phyloP scores from a whole-genome alignment of 2,888 invertebrate genomes.

The Acronicta aceris region DNA sequence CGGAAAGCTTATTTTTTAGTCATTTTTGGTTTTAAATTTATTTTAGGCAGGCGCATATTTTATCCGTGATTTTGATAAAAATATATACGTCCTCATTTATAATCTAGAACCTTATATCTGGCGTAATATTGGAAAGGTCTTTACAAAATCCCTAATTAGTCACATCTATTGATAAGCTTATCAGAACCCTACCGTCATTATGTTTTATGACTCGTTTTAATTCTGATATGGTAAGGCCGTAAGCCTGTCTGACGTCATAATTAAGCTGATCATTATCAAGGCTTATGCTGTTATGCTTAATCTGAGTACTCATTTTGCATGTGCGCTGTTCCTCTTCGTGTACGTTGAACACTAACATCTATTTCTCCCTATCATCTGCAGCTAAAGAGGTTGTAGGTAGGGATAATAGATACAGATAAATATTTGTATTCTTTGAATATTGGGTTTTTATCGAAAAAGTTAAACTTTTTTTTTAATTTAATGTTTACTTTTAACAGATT shows the following conservation, averaged over 20 bases:
- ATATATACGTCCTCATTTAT: too few species aligned
- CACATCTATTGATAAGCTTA: constrained; percentile 44
- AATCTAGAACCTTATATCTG: constrained; percentile 18
- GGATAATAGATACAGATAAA: background rate
- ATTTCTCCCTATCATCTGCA: too few species aligned
- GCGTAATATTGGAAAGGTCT: constrained; percentile 32
- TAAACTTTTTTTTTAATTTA: too few species aligned
- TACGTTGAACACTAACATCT: too few species aligned
- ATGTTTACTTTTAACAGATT: too few species aligned
- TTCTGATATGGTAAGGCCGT: constrained; percentile 27
- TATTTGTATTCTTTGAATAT: background rate
- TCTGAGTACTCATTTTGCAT: constrained; percentile 24
- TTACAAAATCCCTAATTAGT: constrained; percentile 43
- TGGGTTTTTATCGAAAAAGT: too few species aligned
- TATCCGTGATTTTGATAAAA: too few species aligned
- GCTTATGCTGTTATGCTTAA: constrained; percentile 33
- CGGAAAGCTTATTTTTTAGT: too few species aligned
- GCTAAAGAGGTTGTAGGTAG: background rate
- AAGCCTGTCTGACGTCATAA: constrained; percentile 34
- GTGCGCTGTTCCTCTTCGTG: background rate
- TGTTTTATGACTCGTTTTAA: constrained; percentile 46
- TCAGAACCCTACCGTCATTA: constrained; percentile 38
- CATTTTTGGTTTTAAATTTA: too few species aligned
- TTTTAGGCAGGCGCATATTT: too few species aligned
- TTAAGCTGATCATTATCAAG: constrained; percentile 39